Base-by-base conservation (phyloP, 2,113 vertebrate species). In the human region DNA sequence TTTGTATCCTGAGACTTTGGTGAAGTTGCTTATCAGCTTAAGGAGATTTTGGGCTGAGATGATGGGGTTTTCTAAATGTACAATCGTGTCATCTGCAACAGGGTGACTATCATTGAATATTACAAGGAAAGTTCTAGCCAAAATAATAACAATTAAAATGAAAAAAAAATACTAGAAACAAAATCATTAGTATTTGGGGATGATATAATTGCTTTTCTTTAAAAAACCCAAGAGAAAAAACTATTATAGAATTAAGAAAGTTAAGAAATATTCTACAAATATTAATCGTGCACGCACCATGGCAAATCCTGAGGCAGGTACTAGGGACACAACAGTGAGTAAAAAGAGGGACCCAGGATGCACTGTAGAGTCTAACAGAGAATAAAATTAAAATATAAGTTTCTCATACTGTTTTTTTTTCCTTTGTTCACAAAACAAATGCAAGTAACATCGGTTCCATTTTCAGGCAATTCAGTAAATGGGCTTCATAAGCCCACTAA, bases 401-500 rank as follows among this genome's bases (percentile, higher is more conserved):
- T 95, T 59, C 55, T 83, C 45, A 48, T 16, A 32, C 32, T 86
- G 7, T 76, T 80, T 90, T 73, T 70, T 23, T 9, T 8, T 23
- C 38, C 25, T 80, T 55, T 86, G 57, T 90, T 85, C 59, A 86
- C 3, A 16, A 93, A 94, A 96, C 40, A 82, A 93, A 92, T 2
- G 13, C n/a, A 95, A 40, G n/a, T 22, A 1, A 78, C 61, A 92
- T 87, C 48, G 75, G 55, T 80, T 35, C 38, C 57, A 84, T 78
- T 94, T 87, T 89, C 38, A 85, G 50, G 72, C 50, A 91, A 94
- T 76, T 93, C 64, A 81, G 82, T 88, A 93, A 75, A 55, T 23
- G 40, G 76, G 55, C 14, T 89, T 89, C 30, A n/a, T 27, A 96
- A 94, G 50, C 59, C 75, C 82, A 94, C 57, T 97, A 76, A 90